These are phyloP conservation scores for Periophthalmus modestus DNA, from an alignment of 2,113 vertebrate species.

Conservation along the genomic window DNA sequence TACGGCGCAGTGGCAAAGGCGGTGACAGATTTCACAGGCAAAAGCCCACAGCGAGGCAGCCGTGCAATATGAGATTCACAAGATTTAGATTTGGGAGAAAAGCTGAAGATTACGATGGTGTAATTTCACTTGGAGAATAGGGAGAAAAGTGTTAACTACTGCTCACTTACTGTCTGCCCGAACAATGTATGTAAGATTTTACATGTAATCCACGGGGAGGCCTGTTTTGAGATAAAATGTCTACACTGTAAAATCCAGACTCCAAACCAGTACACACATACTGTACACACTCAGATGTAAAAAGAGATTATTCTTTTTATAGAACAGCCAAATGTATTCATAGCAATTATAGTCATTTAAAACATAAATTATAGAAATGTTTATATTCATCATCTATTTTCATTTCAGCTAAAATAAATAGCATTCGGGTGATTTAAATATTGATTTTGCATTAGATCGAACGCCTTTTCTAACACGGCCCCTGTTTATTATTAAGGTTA, in stretches of 20 bases:
- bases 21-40: constrained; percentile 45
- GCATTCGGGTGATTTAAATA: background rate
- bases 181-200: constrained; percentile 15
- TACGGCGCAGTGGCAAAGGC: constrained; percentile 32
- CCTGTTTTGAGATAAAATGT: constrained; percentile 3
- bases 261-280: background rate
- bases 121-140: constrained; percentile 53
- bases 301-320: background rate
- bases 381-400: background rate
- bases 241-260: background rate
- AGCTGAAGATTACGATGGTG: constrained; percentile 55
- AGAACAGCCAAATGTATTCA: background rate
- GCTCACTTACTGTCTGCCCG: constrained; percentile 8
- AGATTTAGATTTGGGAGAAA: constrained; percentile 54
- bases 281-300: background rate
- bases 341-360: background rate
- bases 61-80: constrained; percentile 53
- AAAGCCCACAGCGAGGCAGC: constrained; percentile 49
- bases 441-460: background rate
- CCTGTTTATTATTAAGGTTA: no score
- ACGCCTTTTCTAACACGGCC: no score
- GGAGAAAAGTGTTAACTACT: constrained; percentile 19
- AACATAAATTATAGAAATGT: background rate
- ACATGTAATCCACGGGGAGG: constrained; percentile 24
- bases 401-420: background rate